Evolutionary conservation across 2,888 invertebrate genomes (phyloP).

Genomic region (Amorpha juglandis): DNA sequence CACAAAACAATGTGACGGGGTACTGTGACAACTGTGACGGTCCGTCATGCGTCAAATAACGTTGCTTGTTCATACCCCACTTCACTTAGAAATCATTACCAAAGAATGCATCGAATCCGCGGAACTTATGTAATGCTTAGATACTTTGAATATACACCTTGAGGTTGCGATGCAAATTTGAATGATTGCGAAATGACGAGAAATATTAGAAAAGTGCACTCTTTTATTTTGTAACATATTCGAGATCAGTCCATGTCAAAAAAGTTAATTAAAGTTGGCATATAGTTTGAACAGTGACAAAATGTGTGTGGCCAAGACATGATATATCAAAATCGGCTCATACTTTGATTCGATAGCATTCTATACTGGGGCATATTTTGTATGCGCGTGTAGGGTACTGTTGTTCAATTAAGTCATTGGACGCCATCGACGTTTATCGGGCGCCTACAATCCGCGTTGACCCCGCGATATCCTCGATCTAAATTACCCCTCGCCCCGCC

Average conservation of each 20-base stretch:
- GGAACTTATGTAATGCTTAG: not conserved
- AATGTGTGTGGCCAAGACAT: not conserved
- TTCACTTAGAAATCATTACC: not conserved
- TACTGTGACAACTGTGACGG: not conserved
- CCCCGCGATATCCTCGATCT: slow-evolving; percentile 83
- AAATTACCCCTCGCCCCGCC: slow-evolving; percentile 67
- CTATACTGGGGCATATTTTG: not conserved
- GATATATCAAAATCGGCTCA: not conserved
- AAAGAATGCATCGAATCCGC: not conserved
- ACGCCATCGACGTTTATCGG: slow-evolving; percentile 74
- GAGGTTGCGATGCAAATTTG: not conserved
- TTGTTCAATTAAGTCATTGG: slow-evolving; percentile 58
- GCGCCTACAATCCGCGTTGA: slow-evolving; percentile 83
- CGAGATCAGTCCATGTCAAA: not conserved
- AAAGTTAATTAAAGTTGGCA: not conserved
- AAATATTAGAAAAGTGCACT: not conserved
- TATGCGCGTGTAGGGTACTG: slow-evolving; percentile 43
- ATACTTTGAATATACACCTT: not conserved
- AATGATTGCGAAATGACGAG: not conserved
- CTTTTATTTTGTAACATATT: too few species aligned
- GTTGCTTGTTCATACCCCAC: not conserved
- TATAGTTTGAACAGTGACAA: too few species aligned
- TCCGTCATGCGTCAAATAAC: not conserved
- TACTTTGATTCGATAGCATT: slow-evolving; percentile 7
- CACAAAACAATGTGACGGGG: slow-evolving; percentile 20